Percentiles rank a stretch among this genome's conserved stretches.
phyloP scores from a whole-genome alignment of 2,113 vertebrate species.

The Ciconia boyciana region DNA sequence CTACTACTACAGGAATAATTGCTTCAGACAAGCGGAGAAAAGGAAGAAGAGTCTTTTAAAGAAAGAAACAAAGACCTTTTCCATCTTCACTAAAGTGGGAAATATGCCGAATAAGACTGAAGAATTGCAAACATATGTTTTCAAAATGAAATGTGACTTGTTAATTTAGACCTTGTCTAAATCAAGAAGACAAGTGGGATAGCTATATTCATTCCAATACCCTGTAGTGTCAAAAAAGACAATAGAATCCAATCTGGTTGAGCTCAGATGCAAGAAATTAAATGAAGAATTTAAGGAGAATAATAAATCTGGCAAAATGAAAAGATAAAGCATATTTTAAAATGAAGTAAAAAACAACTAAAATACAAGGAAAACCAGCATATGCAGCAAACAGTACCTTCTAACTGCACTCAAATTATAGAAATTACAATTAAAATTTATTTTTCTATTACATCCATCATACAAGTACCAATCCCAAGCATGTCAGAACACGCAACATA shows the following conservation, averaged over 20 bases:
- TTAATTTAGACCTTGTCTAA: conserved; percentile 65
- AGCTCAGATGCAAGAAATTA: conserved; percentile 44
- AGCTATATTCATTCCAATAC: conserved; percentile 56
- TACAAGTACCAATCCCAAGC: neutral
- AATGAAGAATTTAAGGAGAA: conserved; percentile 48
- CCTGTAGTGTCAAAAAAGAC: conserved; percentile 39
- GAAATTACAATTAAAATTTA: neutral
- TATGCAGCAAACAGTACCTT: neutral
- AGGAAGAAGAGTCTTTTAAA: conserved; percentile 15
- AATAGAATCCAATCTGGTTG: conserved; percentile 35
- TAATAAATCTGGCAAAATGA: conserved; percentile 46
- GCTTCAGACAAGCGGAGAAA: conserved; percentile 41
- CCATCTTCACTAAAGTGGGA: conserved; percentile 25
- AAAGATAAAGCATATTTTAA: conserved; percentile 14
- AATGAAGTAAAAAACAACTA: neutral
- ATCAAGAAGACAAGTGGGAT: conserved; percentile 41
- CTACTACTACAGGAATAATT: conserved; percentile 24
- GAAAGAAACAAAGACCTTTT: conserved; percentile 48
- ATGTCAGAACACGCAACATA: neutral
- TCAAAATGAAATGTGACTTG: conserved; percentile 63
- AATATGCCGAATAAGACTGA: conserved; percentile 35
- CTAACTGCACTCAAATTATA: neutral
- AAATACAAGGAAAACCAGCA: neutral
- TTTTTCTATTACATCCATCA: neutral
- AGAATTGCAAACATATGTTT: conserved; percentile 69